Evolutionary conservation across 2,888 invertebrate species (phyloP), one percentile per base, ranked within the genome.

Genomic region (Oxycera nigricornis): DNA sequence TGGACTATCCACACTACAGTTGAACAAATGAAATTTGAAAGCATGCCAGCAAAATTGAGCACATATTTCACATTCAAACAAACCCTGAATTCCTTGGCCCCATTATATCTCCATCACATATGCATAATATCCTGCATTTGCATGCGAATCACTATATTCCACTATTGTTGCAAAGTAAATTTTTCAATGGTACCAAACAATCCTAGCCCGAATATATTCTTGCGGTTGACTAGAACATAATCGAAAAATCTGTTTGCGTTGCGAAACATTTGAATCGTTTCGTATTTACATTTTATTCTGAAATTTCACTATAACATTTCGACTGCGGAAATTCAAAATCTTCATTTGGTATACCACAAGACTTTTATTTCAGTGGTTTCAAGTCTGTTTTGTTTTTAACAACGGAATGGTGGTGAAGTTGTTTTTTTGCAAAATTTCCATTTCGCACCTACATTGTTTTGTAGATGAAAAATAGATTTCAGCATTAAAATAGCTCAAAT

Each of bases 301-400:
- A 70, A 70, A 52, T 55, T 70, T 17, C 31, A 50, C 31, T 52
- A 52, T 41, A 28, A 70, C 30, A 70, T 70, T 26, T 52, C 52
- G 31, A 11, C 31, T 52, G 31, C 31, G 31, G 55, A 41, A 11
- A 65, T 65, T 22, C 39, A 24, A 65, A 65, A 65, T 65, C 65
- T 73, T 39, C 20, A 9, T 67, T 22, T 14, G 73, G 73, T 67
- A 39, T 6, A 31, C 61, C 65, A 28, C 57, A 67, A 73, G 62
- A 73, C 61, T 73, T 73, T 67, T 59, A 72, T 41, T 59, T 73
- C 39, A 26, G 55, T 52, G 52, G 52, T 26, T 68, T 67, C n/a
- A 24, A 14, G n/a, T 9, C 41, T n/a, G 50, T 50, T 46, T 70
- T 50, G 46, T 17, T 46, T 46, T 3, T 46, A n/a, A n/a, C n/a